Evolutionary conservation across 1,140 invertebrate genomes (phyloP).

Genomic region (Drosophila persimilis): DNA sequence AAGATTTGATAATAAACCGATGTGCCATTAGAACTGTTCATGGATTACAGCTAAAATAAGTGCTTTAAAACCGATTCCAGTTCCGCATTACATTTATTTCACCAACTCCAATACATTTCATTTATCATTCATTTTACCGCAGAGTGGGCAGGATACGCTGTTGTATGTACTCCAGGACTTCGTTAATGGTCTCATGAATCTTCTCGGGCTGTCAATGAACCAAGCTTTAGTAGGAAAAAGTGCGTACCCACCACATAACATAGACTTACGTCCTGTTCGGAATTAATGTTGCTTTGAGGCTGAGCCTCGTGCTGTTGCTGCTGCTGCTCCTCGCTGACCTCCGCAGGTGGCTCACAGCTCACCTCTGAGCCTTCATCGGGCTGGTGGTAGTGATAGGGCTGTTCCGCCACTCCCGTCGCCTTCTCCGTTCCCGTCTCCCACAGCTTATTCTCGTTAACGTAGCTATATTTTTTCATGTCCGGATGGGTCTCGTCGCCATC

Average conservation of each 20-base stretch:
- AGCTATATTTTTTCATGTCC: constrained; percentile 56
- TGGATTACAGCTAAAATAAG: no score
- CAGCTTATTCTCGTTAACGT: constrained; percentile 68
- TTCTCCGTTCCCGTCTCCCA: constrained; percentile 38
- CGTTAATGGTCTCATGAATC: constrained; percentile 59
- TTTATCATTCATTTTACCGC: neutral
- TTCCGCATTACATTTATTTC: no score
- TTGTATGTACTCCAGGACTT: constrained; percentile 76
- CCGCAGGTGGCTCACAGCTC: constrained; percentile 10
- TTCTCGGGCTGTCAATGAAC: constrained; percentile 29
- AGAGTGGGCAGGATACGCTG: constrained; percentile 60
- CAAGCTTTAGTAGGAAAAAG: neutral
- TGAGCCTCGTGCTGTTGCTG: neutral
- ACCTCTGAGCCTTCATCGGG: constrained; percentile 13
- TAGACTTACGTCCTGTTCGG: constrained; percentile 56
- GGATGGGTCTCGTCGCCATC: constrained; percentile 57
- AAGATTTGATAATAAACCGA: constrained; percentile 15
- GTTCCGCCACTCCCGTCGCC: neutral
- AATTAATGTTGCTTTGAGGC: constrained; percentile 8
- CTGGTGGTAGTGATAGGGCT: constrained; percentile 50
- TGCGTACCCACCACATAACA: no score
- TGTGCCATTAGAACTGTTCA: constrained; percentile 1
- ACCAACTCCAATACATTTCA: neutral
- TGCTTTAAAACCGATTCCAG: no score
- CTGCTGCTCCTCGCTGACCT: neutral